Conservation (phyloP, 2,888 invertebrate genomes). For the Drosophila mimetica region DNA sequence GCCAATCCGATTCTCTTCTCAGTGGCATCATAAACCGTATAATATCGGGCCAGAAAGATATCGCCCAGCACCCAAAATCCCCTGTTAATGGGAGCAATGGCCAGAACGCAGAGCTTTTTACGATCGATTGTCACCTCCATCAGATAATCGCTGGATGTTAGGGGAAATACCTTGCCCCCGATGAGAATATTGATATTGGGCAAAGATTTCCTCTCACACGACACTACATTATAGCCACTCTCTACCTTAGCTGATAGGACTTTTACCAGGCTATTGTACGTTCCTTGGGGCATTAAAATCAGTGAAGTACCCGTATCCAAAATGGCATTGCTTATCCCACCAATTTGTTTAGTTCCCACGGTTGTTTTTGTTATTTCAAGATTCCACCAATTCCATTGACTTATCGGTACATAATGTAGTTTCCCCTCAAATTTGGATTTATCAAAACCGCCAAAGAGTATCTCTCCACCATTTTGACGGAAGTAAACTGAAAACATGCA, state of each 20-base stretch:
- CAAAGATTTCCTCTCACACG: slow-evolving; percentile 24
- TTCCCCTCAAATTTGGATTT: slow-evolving; percentile 35
- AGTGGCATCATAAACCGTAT: slow-evolving; percentile 59
- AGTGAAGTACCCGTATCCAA: slow-evolving; percentile 63
- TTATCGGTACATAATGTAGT: slow-evolving; percentile 51
- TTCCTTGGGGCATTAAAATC: slow-evolving; percentile 43
- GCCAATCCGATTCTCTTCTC: slow-evolving; percentile 52
- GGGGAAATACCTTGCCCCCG: slow-evolving; percentile 22
- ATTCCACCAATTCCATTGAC: slow-evolving; percentile 45
- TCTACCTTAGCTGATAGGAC: slow-evolving; percentile 10
- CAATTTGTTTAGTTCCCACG: slow-evolving; percentile 23
- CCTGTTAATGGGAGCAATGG: slow-evolving; percentile 41
- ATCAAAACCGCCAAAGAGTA: slow-evolving; percentile 57
- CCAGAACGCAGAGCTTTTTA: slow-evolving; percentile 31
- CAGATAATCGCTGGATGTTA: slow-evolving; percentile 48
- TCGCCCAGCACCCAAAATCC: slow-evolving; percentile 62
- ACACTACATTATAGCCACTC: slow-evolving; percentile 21
- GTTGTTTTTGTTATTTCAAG: slow-evolving; percentile 36
- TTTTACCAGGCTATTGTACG: slow-evolving; percentile 26
- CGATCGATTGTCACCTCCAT: slow-evolving; percentile 2
- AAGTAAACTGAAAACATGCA: slow-evolving; percentile 64
- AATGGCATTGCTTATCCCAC: slow-evolving; percentile 32
- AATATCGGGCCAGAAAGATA: slow-evolving; percentile 55
- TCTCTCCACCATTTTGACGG: slow-evolving; percentile 50
- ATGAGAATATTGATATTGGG: slow-evolving; percentile 46